A percentile compares a stretch with the other conserved stretches of the same genome.
These are phyloP conservation scores for Imbricaverruca yamaguchii DNA, from an alignment of 2,888 invertebrate genomes.

Conservation along the genomic window DNA sequence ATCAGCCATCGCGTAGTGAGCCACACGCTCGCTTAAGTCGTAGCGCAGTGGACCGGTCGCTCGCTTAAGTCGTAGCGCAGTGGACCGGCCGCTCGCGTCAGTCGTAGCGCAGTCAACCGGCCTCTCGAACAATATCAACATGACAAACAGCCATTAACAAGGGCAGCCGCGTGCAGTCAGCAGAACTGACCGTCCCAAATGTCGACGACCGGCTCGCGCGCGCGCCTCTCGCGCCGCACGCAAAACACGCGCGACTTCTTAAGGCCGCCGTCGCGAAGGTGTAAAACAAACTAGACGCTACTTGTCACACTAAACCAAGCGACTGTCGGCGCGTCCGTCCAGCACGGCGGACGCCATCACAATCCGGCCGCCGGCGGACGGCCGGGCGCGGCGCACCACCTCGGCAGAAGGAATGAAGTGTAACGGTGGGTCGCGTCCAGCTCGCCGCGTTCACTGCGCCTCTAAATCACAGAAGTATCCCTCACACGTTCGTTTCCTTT, in stretches of 20 bases:
- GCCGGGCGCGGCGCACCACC: conserved; percentile 36
- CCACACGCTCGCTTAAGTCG: background rate
- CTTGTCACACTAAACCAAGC: conserved; percentile 17
- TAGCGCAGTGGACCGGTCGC: background rate
- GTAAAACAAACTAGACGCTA: conserved; percentile 21
- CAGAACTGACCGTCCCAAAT: too few relatives aligned
- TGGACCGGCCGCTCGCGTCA: background rate
- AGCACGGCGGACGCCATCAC: conserved; percentile 27
- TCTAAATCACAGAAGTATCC: conserved; percentile 16
- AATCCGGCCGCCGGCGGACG: conserved; percentile 34
- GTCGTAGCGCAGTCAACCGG: background rate
- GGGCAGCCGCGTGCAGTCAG: too few relatives aligned
- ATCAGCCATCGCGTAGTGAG: background rate
- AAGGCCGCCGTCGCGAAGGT: conserved; percentile 10
- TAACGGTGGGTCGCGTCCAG: background rate
- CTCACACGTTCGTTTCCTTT: conserved; percentile 4
- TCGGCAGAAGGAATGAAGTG: conserved; percentile 20
- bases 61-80: background rate
- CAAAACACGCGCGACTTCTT: background rate
- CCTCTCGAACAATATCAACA: background rate
- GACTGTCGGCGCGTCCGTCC: conserved; percentile 23
- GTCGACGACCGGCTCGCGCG: too few relatives aligned
- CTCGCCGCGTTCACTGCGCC: conserved; percentile 22
- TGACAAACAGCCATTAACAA: too few relatives aligned
- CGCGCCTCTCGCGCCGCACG: background rate